Evolutionary conservation across 2,888 invertebrate species (phyloP), one percentile per base, ranked within the genome.

Genomic region (Proisotoma minuta): DNA sequence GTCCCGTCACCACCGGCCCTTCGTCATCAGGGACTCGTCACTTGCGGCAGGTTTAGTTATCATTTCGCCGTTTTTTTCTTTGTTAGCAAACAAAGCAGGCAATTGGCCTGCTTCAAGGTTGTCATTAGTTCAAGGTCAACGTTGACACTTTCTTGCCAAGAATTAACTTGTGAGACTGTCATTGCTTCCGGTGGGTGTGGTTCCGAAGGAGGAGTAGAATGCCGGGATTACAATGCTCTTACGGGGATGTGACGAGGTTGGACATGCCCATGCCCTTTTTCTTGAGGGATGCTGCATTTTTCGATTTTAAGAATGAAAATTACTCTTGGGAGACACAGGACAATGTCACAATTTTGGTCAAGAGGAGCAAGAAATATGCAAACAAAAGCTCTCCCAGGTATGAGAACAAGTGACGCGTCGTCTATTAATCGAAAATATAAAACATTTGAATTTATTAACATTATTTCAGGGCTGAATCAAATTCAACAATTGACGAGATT

Each of bases 261-360:
- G 67, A 67, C 43, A 23, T 63, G 1, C 65, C 64, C 0, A 40
- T 66, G 12, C 72, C 72, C 4, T 68, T 72, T 54, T 72, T 69
- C 52, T 27, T 72, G 10, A 39, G 60, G 15, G 65, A 71, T 27
- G 59, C 63, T 15, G 68, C 67, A 0, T 71, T 72, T 40, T 27
- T 12, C 0, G 59, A 61, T 20, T 72, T 72, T 53, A 53, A 57
- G 20, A 57, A 58, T 40, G 39, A 47, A 2, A 61, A 65, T 18
- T 72, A 71, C 48, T 57, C 62, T 2, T 72, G 72, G 72, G 47
- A 62, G 15, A 29, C 59, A 15, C 22, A 49, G 1, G 18, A 49
- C 3, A 29, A 60, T 49, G 56, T 66, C 3, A 52, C 59, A 1
- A 48, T 66, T 0, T 50, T 71, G 12, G 54, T 71, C n/a, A 61